phyloP scores from a whole-genome alignment of 2,113 vertebrate genomes.

The Fulica atra region DNA sequence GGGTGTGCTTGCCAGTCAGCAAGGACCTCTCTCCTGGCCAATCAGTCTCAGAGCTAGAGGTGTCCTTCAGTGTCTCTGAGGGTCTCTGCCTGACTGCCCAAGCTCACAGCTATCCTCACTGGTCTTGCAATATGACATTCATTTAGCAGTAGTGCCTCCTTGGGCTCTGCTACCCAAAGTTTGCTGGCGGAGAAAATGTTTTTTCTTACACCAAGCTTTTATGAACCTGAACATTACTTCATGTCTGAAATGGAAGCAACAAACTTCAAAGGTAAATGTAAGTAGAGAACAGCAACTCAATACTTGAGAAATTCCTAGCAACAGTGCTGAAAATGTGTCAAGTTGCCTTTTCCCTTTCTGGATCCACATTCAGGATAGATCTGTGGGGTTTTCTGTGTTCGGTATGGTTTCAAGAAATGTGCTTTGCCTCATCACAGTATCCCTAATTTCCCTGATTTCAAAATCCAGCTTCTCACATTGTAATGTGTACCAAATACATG shows the following conservation, averaged over 20 bases:
- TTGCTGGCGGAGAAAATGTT: background rate
- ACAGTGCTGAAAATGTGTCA: background rate
- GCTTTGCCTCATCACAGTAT: background rate
- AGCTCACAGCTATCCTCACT: background rate
- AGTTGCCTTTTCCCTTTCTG: background rate
- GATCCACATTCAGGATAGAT: background rate
- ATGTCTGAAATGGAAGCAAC: background rate
- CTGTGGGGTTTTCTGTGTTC: background rate
- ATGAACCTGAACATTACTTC: background rate
- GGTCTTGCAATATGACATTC: background rate
- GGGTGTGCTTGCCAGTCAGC: background rate
- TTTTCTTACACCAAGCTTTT: background rate
- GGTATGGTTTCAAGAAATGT: background rate
- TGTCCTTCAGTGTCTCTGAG: background rate
- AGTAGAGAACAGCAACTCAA: background rate
- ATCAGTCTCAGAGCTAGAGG: background rate
- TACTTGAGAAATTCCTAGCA: background rate
- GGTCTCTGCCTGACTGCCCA: background rate
- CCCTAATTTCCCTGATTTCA: background rate
- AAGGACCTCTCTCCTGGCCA: background rate
- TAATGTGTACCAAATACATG: background rate
- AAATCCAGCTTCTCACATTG: background rate
- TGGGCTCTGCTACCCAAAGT: background rate
- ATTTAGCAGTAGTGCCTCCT: background rate
- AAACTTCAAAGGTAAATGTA: constrained; percentile 8